These are phyloP conservation scores for Sisor rabdophorus DNA, from an alignment of 2,113 vertebrate genomes.

Conservation along the genomic window DNA sequence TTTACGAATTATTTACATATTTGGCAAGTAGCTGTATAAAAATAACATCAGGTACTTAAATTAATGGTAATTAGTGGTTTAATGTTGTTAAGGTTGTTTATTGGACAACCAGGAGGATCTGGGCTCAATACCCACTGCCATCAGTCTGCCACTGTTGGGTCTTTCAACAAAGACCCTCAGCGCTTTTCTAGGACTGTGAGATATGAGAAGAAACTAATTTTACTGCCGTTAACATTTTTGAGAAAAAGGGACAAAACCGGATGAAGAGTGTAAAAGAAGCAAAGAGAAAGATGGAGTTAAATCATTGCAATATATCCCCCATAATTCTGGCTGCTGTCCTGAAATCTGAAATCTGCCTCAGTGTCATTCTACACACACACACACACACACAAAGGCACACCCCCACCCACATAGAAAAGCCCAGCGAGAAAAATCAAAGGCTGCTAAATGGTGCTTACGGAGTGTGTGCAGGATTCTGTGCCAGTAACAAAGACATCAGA, in stretches of 20 bases:
- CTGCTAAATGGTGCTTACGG: constrained; percentile 38
- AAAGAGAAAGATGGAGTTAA: background rate
- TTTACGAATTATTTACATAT: too few species aligned
- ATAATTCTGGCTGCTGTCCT: constrained; percentile 27
- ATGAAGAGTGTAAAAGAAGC: background rate
- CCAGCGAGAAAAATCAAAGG: constrained; percentile 34
- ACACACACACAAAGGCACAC: constrained; percentile 18
- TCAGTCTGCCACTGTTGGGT: too few species aligned
- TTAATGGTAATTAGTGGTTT: too few species aligned
- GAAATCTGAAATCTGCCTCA: constrained; percentile 10
- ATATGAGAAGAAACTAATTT: too few species aligned
- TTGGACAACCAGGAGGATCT: too few species aligned
- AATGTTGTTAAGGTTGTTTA: too few species aligned
- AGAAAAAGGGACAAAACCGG: background rate
- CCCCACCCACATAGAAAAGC: constrained; percentile 13
- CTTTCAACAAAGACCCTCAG: too few species aligned
- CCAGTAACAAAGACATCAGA: constrained; percentile 43
- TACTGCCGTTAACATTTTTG: too few species aligned
- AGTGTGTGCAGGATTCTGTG: constrained; percentile 30
- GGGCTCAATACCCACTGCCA: too few species aligned
- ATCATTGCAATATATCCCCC: constrained; percentile 29
- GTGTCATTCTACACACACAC: constrained; percentile 13
- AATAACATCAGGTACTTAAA: too few species aligned
- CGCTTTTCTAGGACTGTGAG: too few species aligned
- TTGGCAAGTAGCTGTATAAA: too few species aligned